Base-by-base conservation (phyloP, 2,113 vertebrate species). In the Lagopus muta region DNA sequence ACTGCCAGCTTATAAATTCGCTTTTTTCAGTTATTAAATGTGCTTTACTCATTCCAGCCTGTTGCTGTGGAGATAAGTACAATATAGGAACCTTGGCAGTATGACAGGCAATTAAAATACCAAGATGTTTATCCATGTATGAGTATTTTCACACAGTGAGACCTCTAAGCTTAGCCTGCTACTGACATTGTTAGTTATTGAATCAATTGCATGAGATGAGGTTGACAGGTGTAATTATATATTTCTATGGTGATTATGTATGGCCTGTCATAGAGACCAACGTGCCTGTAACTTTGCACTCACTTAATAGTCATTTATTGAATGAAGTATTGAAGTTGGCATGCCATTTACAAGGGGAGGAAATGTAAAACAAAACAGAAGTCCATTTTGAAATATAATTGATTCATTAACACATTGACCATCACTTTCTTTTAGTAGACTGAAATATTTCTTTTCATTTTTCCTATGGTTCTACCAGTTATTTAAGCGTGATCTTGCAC, bases 201-300 rank as follows among this genome's bases (percentile, higher is more conserved):
- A 98, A 98, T 98, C 98, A 98, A 95, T 98, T 98, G 98, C 97
- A 97, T 82, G 82, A 98, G 98, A 98, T 97, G 98, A 97, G 92
- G 97, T 96, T 98, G 98, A 98, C 98, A 98, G 98, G 98, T 98
- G 97, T 98, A 99, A 99, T 99, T 98, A 98, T 98, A 92, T 98
- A 98, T 98, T 98, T 98, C 97, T 97, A 38, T 97, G 96, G 97
- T 98, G 98, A 99, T 98, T 98, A 98, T 97, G 93, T 97, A 96
- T 87, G 94, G 96, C 97, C 96, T 98, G 98, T 98, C 98, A 97
- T 97, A 90, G 96, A 98, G 97, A 98, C 95, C 96, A 97, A 97
- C 94, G 79, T 98, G 97, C 93, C 95, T 97, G 97, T 97, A 97
- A 97, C 97, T 98, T 97, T 97, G 97, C 86, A 45, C 89, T 98